Evolutionary conservation across 2,888 invertebrate genomes (phyloP), one percentile per base, ranked within the genome.

Genomic region (Dynastes grantii): DNA sequence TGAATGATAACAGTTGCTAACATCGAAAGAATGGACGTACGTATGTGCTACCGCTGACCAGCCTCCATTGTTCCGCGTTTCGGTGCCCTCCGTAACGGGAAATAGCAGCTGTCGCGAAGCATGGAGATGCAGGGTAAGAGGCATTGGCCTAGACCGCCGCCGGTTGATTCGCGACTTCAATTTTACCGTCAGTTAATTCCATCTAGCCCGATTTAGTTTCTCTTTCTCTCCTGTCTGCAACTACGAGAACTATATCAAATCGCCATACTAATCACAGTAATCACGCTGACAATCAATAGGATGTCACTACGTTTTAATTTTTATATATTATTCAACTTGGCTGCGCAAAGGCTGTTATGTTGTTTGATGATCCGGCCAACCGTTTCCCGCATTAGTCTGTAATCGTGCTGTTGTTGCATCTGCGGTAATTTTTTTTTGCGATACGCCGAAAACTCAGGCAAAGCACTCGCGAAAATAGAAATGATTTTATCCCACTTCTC

Each of bases 201-300:
- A 29, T 58, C 65, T 53, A 76, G 68, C 65, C 77, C 76, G 22
- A 22, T 68, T 73, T 76, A 78, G 80, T 80, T 76, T 49, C 45
- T 27, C 11, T 68, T 9, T 11, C 49, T 68, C 49, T 22, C 9
- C 67, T 9, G 22, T 49, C 49, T 68, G 16, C 37, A 22, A 49
- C 49, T 68, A 68, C 49, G 77, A 63, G 77, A 81, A 78, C 79
- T 22, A 22, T 79, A 77, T 81, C 81, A 78, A 77, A 78, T 81
- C 76, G 45, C 29, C 16, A 53, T 49, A 68, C 76, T 22, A 22
- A 22, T 22, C 22, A 22, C 22, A 22, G 22, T 67, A 67, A 76
- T 67, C 32, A 76, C 55, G 51, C 13, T 27, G 53, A 67, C 67
- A 51, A 76, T 76, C 67, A 67, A 76, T 76, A 65, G 75, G 75